Conservation (phyloP, 2,888 invertebrate genomes). For the Taphrorychus bicolor region DNA sequence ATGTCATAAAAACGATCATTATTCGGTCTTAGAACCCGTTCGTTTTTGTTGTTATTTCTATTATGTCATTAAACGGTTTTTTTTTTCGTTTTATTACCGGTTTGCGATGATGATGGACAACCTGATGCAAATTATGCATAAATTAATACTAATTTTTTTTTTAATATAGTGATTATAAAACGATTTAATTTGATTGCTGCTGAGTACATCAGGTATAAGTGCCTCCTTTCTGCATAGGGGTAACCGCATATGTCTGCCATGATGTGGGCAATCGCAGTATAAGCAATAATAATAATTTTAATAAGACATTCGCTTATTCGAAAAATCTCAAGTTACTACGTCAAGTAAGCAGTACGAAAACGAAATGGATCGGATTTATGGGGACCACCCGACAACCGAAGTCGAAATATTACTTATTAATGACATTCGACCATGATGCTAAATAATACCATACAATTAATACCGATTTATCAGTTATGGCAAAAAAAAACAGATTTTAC, state of each 20-base stretch:
- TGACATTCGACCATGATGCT: constrained; percentile 21
- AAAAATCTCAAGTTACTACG: constrained; percentile 13
- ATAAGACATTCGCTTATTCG: constrained; percentile 17
- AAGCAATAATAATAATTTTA: constrained; percentile 5
- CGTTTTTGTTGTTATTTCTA: constrained; percentile 8
- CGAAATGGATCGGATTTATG: constrained; percentile 25
- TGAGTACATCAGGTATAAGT: background rate
- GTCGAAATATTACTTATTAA: constrained; percentile 31
- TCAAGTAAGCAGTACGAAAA: constrained; percentile 14
- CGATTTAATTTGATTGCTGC: background rate
- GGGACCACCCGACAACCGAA: constrained; percentile 26
- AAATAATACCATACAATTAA: constrained; percentile 25
- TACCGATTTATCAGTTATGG: no score
- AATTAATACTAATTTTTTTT: background rate
- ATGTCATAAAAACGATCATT: constrained; percentile 18
- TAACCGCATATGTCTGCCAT: background rate
- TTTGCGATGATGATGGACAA: background rate
- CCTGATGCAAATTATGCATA: background rate
- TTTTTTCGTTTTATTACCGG: background rate
- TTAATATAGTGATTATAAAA: background rate
- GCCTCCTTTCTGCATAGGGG: background rate
- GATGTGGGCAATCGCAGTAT: background rate
- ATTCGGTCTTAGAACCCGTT: constrained; percentile 15
- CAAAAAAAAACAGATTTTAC: no score
- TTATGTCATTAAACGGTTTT: constrained; percentile 3